Base-by-base conservation (phyloP, 2,797 vertebrate species). In the Phrynocephalus vlangalii region DNA sequence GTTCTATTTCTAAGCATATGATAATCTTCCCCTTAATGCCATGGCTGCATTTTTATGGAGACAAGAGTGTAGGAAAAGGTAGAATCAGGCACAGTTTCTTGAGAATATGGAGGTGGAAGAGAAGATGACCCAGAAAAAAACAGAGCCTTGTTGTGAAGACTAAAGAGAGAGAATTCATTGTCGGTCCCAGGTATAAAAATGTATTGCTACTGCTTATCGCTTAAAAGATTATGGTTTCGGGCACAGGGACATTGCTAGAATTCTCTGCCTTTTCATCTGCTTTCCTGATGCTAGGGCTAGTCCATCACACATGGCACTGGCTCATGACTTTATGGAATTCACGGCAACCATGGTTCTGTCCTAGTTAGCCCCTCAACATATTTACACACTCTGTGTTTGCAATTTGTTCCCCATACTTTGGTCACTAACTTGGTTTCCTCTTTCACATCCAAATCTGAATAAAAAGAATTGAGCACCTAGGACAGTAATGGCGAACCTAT, bases 11-110 rank as follows among this genome's bases (percentile, higher is more conserved):
- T 52, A 13, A 85, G 68, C 30, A 85, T 91, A 83, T 84, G 0
- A 78, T 80, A 90, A 81, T 2, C 1, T 85, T 87, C 82, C 80
- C 0, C 28, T 77, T 86, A 9, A 44, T 84, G 13, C 5, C 8
- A 44, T 0, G 0, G 7, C 70, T 90, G 52, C 52, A 83, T 78
- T 91, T 93, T 87, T 88, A 30, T 90, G 56, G 87, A 63, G 91
- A 0, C 6, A 70, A 24, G 1, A 75, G 28, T 67, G 5, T 15
- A 16, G 20, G 48, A 13, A 30, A 68, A 68, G 26, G 66, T 68
- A 50, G 15, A 52, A 10, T 63, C 22, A 80, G 44, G 13, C 6
- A 86, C 5, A 1, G 44, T 50, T 50, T 60, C 77, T 52, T 33
- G 30, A 80, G 20, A 56, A 79, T 71, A 30, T 11, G 70, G 67